These are phyloP conservation scores for Grammomys dolichurus DNA, from an alignment of 2,113 vertebrate genomes.

Conservation along the genomic window DNA sequence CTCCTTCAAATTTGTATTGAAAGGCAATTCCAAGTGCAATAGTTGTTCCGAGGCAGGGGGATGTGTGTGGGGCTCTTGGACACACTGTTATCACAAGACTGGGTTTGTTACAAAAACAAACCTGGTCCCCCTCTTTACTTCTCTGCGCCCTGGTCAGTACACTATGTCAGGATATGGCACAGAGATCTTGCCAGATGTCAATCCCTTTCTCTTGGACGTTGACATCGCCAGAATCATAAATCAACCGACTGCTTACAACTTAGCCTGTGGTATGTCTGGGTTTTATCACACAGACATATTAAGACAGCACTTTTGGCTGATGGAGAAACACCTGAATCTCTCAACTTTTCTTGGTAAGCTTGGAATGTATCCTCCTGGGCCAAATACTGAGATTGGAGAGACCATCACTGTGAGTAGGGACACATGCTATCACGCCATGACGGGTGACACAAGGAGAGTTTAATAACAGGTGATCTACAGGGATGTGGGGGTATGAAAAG, in stretches of 20 bases:
- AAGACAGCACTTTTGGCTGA: background rate
- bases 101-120: background rate
- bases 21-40: background rate
- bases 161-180: background rate
- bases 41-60: background rate
- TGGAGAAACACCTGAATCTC: background rate
- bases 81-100: background rate
- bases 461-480: background rate
- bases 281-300: background rate
- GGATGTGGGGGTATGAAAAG: accelerated
- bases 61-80: background rate
- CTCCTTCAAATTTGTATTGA: background rate
- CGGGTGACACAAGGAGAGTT: accelerated
- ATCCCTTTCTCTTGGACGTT: background rate
- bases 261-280: too few relatives aligned
- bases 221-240: background rate
- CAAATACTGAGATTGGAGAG: background rate
- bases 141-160: background rate
- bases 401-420: too few relatives aligned
- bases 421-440: background rate
- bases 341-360: background rate
- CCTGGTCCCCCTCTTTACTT: background rate
- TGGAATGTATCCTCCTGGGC: background rate
- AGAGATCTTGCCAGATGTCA: background rate
- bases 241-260: background rate